A percentile compares a stretch with the other conserved stretches of the same genome.
phyloP scores from a whole-genome alignment of 2,113 vertebrate genomes.

The Oceanites oceanicus region DNA sequence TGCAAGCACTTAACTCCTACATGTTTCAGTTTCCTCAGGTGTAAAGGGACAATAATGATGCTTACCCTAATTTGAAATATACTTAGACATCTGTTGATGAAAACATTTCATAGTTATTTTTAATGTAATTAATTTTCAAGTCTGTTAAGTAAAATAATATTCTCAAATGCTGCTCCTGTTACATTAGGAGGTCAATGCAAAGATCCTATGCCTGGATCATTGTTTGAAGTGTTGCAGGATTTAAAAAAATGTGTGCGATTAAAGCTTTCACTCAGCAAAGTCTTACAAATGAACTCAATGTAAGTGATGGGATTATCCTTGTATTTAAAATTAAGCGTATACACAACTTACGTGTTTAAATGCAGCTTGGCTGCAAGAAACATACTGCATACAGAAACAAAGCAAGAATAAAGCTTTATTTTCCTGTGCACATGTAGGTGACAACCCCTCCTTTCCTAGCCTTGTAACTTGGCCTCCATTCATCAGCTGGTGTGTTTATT shows the following conservation, averaged over 20 bases:
- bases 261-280: neutral
- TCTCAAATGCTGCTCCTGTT: neutral
- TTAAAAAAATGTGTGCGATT: accelerated
- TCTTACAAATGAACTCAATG: neutral
- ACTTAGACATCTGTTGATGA: neutral
- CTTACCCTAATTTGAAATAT: neutral
- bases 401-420: conserved; percentile 15
- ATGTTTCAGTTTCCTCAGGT: neutral
- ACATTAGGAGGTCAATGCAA: neutral
- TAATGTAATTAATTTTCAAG: neutral
- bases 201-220: neutral
- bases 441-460: neutral
- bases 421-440: neutral
- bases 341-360: neutral
- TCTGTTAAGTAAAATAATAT: neutral
- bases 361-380: neutral
- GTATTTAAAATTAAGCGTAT: neutral
- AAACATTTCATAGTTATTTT: neutral
- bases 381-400: neutral
- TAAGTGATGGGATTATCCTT: neutral
- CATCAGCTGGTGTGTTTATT: conserved; percentile 46
- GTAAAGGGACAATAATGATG: neutral
- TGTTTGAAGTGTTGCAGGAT: neutral
- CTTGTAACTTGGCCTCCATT: conserved; percentile 17
- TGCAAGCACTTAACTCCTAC: neutral